Conservation (phyloP, 2,888 invertebrate species). For the Osmoderma eremita region DNA sequence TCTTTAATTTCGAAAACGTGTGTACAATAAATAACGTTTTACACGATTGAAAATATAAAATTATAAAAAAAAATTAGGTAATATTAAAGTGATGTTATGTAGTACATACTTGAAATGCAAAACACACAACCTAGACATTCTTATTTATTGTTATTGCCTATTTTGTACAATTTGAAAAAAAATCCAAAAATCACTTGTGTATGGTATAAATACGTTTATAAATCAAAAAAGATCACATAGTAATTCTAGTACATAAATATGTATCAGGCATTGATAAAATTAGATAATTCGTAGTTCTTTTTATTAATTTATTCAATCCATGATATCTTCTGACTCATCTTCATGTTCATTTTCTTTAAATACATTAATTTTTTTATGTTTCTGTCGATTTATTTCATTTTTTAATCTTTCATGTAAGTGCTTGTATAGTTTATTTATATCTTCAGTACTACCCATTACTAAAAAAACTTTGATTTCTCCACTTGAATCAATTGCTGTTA, state of each 20-base stretch:
- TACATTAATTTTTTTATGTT: constrained; percentile 45
- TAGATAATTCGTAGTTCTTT: constrained; percentile 15
- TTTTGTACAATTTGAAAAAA: constrained; percentile 38
- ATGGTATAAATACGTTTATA: constrained; percentile 24
- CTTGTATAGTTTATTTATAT: constrained; percentile 73
- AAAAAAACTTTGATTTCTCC: constrained; percentile 89
- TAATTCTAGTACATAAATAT: constrained; percentile 31
- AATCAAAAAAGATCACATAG: constrained; percentile 35
- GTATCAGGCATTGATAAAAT: constrained; percentile 40
- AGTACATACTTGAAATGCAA: constrained; percentile 8
- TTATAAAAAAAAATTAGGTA: too few species aligned
- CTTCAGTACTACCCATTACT: constrained; percentile 79
- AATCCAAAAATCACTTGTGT: not conserved
- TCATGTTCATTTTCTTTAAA: not conserved
- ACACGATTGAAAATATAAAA: too few species aligned
- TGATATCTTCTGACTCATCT: constrained; percentile 9
- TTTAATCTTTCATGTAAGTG: constrained; percentile 71
- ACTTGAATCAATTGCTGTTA: constrained; percentile 86
- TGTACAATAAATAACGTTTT: too few species aligned
- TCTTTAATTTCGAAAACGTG: too few species aligned
- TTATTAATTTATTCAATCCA: constrained; percentile 11
- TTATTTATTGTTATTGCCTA: constrained; percentile 36
- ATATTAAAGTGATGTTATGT: not conserved
- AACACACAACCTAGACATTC: constrained; percentile 21
- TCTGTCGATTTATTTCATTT: constrained; percentile 58